Evolutionary conservation across 2,888 invertebrate species (phyloP).

Genomic region (Xestia xanthographa): DNA sequence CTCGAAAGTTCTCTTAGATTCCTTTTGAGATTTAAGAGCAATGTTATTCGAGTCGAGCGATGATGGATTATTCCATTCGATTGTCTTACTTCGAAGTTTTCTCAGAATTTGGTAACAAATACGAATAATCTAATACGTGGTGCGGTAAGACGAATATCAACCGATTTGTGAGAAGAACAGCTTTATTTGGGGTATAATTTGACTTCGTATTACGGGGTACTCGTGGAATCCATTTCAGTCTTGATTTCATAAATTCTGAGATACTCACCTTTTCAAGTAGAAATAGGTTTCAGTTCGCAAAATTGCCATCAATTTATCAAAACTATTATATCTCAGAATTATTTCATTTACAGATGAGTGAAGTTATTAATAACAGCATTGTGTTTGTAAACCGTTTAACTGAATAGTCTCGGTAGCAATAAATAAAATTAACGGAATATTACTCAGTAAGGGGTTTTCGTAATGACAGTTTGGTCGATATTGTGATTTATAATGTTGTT

Average conservation of each 20-base stretch:
- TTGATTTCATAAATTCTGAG: constrained; percentile 30
- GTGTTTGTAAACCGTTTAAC: constrained; percentile 54
- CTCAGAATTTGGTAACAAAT: constrained; percentile 13
- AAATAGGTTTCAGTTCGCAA: constrained; percentile 36
- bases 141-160: constrained; percentile 20
- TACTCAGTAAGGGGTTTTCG: constrained; percentile 73
- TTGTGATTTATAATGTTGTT: constrained; percentile 74
- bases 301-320: constrained; percentile 41
- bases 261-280: constrained; percentile 36
- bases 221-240: constrained; percentile 17
- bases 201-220: not conserved
- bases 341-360: constrained; percentile 49
- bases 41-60: constrained; percentile 44
- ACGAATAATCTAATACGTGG: constrained; percentile 31
- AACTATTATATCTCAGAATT: constrained; percentile 44
- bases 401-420: constrained; percentile 65
- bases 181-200: constrained; percentile 23
- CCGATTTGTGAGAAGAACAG: constrained; percentile 5
- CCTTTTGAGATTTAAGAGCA: constrained; percentile 45
- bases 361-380: constrained; percentile 58
- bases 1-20: constrained; percentile 51
- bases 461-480: constrained; percentile 72
- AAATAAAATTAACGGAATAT: constrained; percentile 76
- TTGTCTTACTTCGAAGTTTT: constrained; percentile 35
- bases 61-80: constrained; percentile 51